These are phyloP conservation scores for Melospiza georgiana DNA, from an alignment of 2,113 vertebrate species.

Conservation along the genomic window DNA sequence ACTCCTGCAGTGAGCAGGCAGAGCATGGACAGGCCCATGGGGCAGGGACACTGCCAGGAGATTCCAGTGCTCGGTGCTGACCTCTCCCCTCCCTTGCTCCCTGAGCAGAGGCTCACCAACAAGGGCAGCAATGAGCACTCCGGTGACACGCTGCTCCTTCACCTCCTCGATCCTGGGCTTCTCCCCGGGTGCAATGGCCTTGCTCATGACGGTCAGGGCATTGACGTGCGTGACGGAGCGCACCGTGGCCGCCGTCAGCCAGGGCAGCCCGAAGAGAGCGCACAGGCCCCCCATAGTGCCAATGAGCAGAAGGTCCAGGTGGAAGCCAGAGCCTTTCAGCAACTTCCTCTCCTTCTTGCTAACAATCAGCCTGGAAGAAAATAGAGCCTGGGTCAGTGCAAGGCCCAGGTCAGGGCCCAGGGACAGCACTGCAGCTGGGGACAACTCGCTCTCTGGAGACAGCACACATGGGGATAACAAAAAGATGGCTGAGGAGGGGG, in stretches of 20 bases:
- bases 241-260: constrained; percentile 94
- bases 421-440: neutral
- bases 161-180: constrained; percentile 95
- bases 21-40: fast-evolving
- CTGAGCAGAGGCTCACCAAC: constrained; percentile 83
- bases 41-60: neutral
- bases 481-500: neutral
- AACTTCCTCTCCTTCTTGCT: constrained; percentile 93
- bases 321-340: constrained; percentile 95
- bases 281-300: constrained; percentile 91
- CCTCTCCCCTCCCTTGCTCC: neutral
- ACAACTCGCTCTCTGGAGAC: neutral
- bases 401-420: neutral
- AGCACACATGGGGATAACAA: neutral
- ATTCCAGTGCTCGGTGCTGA: neutral
- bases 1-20: neutral
- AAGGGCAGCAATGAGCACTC: constrained; percentile 87
- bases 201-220: constrained; percentile 95
- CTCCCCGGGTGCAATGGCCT: constrained; percentile 91
- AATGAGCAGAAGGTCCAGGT: constrained; percentile 94
- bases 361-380: constrained; percentile 86
- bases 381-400: neutral
- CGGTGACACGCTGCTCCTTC: constrained; percentile 94
- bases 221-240: constrained; percentile 96
- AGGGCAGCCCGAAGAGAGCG: constrained; percentile 92